Evolutionary conservation across 35 echinoderm and acorn worm species (phyloP).

Genomic region (Lytechinus pictus): DNA sequence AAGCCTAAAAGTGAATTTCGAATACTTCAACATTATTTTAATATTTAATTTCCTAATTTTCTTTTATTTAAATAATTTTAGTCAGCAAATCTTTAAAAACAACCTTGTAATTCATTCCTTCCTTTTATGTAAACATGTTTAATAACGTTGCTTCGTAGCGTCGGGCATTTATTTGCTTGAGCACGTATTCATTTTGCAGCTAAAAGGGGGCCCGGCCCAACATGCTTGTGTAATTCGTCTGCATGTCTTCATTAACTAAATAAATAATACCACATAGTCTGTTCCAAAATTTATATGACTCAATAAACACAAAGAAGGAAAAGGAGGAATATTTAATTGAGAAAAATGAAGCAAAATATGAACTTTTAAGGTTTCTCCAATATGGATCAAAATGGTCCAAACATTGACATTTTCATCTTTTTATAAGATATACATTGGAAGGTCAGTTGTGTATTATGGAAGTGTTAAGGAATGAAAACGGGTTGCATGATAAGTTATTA

Average conservation of each 20-base stretch:
- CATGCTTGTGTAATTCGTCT: not conserved
- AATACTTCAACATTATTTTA: not conserved
- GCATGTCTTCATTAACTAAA: not conserved
- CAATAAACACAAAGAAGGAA: too few species aligned
- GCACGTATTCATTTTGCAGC: not conserved
- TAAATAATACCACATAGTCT: too few species aligned
- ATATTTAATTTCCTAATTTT: not conserved
- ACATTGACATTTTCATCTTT: too few species aligned
- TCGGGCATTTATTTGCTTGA: not conserved
- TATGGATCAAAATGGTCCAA: too few species aligned
- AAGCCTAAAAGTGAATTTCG: not conserved
- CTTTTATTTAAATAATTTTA: not conserved
- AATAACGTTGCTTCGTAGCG: not conserved
- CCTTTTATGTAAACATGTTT: not conserved
- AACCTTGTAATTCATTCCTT: not conserved
- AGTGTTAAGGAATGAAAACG: too few species aligned
- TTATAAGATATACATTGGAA: too few species aligned
- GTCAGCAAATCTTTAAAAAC: not conserved
- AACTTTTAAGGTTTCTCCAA: too few species aligned
- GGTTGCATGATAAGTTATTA: too few species aligned
- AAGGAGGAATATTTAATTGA: too few species aligned
- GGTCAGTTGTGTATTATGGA: too few species aligned
- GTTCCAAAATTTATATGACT: too few species aligned
- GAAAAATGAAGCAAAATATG: too few species aligned
- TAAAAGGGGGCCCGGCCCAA: not conserved